A percentile compares a stretch with the other conserved stretches of the same genome.
Evolutionary conservation across 2,797 vertebrate species (phyloP).

Genomic region (Rhincodon typus): DNA sequence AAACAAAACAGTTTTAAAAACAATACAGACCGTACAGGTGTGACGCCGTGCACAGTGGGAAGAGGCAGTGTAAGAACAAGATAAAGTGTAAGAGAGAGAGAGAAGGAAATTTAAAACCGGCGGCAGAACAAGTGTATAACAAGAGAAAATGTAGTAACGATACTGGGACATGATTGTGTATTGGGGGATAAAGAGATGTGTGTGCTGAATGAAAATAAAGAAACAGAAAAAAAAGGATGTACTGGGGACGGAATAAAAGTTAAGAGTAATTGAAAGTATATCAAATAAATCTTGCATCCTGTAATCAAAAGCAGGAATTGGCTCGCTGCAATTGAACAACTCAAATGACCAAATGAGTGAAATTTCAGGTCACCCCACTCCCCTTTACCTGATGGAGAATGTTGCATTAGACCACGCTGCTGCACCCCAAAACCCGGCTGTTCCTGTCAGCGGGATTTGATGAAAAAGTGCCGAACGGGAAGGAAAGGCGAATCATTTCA

Average conservation of each 20-base stretch:
- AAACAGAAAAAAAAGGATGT: neutral
- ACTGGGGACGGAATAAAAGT: neutral
- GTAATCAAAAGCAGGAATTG: neutral
- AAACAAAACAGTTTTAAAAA: constrained; percentile 47
- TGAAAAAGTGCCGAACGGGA: neutral
- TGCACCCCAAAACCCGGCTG: neutral
- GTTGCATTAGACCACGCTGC: constrained; percentile 15
- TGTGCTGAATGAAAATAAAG: neutral
- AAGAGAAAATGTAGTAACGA: neutral
- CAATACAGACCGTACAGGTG: constrained; percentile 43
- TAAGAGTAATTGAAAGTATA: neutral
- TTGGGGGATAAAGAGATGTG: no score
- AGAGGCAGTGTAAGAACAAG: no score
- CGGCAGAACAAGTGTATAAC: neutral
- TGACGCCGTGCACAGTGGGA: neutral
- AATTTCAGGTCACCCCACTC: neutral
- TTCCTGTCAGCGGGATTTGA: neutral
- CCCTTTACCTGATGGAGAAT: constrained; percentile 12
- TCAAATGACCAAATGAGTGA: neutral
- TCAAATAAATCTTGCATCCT: neutral
- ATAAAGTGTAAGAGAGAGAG: neutral
- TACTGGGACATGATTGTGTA: no score
- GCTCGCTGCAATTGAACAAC: neutral
- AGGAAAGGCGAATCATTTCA: constrained; percentile 13
- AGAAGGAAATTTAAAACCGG: no score